Evolutionary conservation across 2,797 vertebrate genomes (phyloP).

Genomic region (Gallinago stenura): DNA sequence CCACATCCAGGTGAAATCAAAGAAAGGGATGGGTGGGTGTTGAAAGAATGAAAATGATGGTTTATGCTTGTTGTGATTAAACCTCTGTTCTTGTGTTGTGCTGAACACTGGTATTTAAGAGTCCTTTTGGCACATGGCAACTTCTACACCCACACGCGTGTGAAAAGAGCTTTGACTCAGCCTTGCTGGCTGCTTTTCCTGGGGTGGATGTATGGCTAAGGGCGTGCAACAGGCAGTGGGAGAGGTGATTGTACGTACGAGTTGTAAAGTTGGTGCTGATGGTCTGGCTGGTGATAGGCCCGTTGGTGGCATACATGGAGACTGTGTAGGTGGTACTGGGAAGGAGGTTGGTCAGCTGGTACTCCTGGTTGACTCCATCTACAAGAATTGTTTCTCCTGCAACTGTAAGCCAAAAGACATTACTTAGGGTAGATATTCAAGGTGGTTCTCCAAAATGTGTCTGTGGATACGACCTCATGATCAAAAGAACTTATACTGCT

Average conservation of each 20-base stretch:
- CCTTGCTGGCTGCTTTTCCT: not conserved
- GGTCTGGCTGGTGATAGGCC: slow-evolving; percentile 90
- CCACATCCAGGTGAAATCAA: not conserved
- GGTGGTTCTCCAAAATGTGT: not conserved
- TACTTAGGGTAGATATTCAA: not conserved
- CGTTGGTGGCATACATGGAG: slow-evolving; percentile 90
- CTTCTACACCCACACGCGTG: accelerated
- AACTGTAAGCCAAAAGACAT: slow-evolving; percentile 76
- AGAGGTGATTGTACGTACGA: slow-evolving; percentile 81
- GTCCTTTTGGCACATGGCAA: not conserved
- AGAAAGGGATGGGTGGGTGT: not conserved
- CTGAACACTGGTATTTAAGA: not conserved
- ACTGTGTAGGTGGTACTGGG: slow-evolving; percentile 91
- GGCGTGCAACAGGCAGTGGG: accelerated
- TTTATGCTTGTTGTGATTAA: not conserved
- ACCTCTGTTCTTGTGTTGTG: not conserved
- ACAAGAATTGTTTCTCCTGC: slow-evolving; percentile 93
- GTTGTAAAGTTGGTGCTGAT: slow-evolving; percentile 93
- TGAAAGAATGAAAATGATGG: not conserved
- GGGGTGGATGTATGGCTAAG: not conserved
- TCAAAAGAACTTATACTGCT: not conserved
- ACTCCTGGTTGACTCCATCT: slow-evolving; percentile 89
- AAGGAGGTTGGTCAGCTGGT: slow-evolving; percentile 89
- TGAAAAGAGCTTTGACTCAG: not conserved
- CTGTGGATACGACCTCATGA: not conserved